Evolutionary conservation across 2,888 invertebrate species (phyloP), one percentile per base, ranked within the genome.

Genomic region (Esperia sulphurella): DNA sequence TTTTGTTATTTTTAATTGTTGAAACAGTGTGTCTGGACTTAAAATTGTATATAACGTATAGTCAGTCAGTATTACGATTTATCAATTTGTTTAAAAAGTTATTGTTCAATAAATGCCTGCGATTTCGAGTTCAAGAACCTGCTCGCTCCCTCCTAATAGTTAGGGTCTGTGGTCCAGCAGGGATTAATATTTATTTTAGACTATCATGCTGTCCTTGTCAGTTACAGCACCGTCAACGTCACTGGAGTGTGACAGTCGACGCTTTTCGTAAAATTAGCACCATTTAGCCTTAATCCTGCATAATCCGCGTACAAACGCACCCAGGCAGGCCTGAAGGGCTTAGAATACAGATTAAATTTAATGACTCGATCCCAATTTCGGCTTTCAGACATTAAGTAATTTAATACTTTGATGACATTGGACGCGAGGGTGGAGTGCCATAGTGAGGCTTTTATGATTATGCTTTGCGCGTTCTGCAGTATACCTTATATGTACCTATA

Each of bases 271-370:
- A 81, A 79, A 50, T 83, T 81, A 80, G 73, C 75, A 71, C 64
- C 75, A 77, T 76, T 83, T 75, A 70, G 59, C 57, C 63, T 67
- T 76, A 79, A 84, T 75, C 80, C 70, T 57, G 73, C 71, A 76
- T 83, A 82, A 83, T 75, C 76, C 71, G 61, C 51, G 59, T 64
- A 69, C 73, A 73, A 76, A 71, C 74, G 69, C 62, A 61, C 62
- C 60, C 63, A 59, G 68, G 64, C 64, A 65, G 58, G 61, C 71
- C 69, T 71, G 72, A 79, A 80, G 69, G 75, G 72, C 79, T 81
- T 76, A 75, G 78, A 76, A 80, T 79, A 76, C 74, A 78, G 77
- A 81, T 83, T 81, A 81, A 79, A 79, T 81, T 81, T 79, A 79
- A 85, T 77, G 75, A 76, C 69, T 70, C 75, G 74, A 78, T 75